phyloP scores from a whole-genome alignment of 2,888 invertebrate species.

The Ochropacha duplaris region DNA sequence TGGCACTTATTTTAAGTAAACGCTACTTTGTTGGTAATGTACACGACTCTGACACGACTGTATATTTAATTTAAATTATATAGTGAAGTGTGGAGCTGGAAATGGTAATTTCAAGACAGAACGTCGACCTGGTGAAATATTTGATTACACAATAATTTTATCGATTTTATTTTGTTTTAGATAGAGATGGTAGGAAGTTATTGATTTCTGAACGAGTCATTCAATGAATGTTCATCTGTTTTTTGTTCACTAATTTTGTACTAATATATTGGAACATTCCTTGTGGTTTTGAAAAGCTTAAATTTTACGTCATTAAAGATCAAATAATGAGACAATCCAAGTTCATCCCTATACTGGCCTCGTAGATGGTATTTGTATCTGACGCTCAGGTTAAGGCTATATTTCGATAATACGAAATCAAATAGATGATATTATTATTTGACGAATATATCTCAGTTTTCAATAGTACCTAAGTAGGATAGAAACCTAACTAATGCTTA shows the following conservation, averaged over 20 bases:
- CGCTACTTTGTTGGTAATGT: slow-evolving; percentile 57
- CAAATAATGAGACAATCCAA: no score
- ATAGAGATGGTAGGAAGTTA: background rate
- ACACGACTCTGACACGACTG: slow-evolving; percentile 32
- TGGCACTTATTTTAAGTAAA: slow-evolving; percentile 68
- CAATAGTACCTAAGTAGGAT: background rate
- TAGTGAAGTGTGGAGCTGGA: slow-evolving; percentile 33
- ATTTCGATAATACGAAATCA: no score
- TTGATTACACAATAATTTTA: background rate
- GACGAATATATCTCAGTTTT: background rate
- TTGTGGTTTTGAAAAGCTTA: no score
- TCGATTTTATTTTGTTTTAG: background rate
- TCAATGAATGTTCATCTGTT: no score
- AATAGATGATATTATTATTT: background rate
- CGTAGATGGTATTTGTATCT: no score
- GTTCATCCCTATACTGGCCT: no score
- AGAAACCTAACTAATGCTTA: no score
- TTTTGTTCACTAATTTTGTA: no score
- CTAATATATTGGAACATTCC: no score
- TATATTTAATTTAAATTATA: slow-evolving; percentile 50
- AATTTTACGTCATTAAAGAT: no score
- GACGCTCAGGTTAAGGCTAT: no score
- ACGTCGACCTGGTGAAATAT: background rate
- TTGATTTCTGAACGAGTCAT: background rate
- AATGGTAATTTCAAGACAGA: background rate